Percentiles rank a stretch among this genome's conserved stretches.
Evolutionary conservation across 2,113 vertebrate species (phyloP).

Genomic region (Prochilodus magdalenae): DNA sequence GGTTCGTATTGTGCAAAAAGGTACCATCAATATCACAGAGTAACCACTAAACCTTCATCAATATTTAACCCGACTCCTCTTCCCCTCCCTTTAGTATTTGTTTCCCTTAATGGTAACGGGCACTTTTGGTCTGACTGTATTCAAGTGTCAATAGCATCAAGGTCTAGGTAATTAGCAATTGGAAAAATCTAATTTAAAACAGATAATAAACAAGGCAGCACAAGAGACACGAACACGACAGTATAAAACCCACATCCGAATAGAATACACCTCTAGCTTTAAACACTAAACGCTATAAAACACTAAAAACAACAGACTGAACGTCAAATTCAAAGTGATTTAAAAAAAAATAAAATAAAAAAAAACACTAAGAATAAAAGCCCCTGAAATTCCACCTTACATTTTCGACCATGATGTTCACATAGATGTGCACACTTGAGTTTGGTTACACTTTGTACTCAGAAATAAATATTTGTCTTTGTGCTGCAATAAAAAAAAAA

Average conservation of each 20-base stretch:
- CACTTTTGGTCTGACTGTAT: constrained; percentile 52
- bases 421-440: constrained; percentile 12
- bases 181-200: constrained; percentile 27
- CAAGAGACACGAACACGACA: not conserved
- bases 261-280: constrained; percentile 4
- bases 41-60: not conserved
- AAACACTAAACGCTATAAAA: constrained; percentile 31
- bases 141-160: constrained; percentile 45
- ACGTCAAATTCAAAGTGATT: constrained; percentile 41
- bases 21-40: constrained; percentile 15
- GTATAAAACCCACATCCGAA: constrained; percentile 48
- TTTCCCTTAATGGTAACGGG: not conserved
- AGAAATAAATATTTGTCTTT: constrained; percentile 50
- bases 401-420: not conserved
- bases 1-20: constrained; percentile 48
- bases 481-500: constrained; percentile 14
- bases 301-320: constrained; percentile 28
- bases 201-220: constrained; percentile 44
- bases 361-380: not conserved
- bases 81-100: constrained; percentile 20
- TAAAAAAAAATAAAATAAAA: constrained; percentile 17
- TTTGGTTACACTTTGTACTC: constrained; percentile 11
- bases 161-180: constrained; percentile 3
- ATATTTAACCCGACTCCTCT: not conserved
- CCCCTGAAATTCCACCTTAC: constrained; percentile 3